These are phyloP conservation scores for Paraescarpia echinospica DNA, from an alignment of 1,140 invertebrate species.

Conservation along the genomic window DNA sequence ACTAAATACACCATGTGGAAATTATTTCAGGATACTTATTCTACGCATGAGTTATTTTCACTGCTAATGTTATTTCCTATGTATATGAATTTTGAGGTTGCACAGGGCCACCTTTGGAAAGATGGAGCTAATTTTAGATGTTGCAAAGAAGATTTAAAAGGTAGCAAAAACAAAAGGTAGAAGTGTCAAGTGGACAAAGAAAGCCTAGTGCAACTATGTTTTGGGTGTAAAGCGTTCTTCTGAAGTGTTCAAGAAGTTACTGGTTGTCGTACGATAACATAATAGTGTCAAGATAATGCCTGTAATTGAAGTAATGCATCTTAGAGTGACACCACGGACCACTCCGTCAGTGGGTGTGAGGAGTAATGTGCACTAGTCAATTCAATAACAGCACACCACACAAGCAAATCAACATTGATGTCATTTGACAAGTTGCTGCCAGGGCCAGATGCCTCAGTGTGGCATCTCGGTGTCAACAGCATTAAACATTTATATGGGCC, in stretches of 20 bases:
- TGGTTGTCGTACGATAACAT: background rate
- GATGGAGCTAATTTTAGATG: background rate
- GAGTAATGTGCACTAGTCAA: background rate
- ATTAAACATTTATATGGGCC: background rate
- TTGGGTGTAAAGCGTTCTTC: too few relatives aligned
- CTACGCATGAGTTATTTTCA: background rate
- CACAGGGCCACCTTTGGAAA: background rate
- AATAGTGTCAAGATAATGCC: background rate
- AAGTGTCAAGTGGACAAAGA: too few relatives aligned
- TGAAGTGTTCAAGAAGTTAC: too few relatives aligned
- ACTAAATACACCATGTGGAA: too few relatives aligned
- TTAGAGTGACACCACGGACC: background rate
- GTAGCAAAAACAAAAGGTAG: too few relatives aligned
- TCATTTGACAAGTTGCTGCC: background rate
- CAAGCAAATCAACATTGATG: background rate
- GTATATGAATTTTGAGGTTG: background rate
- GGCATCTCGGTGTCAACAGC: background rate
- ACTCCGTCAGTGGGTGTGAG: background rate
- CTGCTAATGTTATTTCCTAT: background rate
- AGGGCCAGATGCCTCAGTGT: background rate
- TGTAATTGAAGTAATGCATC: background rate
- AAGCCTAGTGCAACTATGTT: too few relatives aligned
- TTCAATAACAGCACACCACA: background rate
- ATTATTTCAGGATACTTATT: background rate
- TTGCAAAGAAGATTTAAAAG: background rate